Percentiles rank a stretch among this genome's conserved stretches.
These are phyloP conservation scores for Drosophila willistoni DNA, from an alignment of 1,140 invertebrate species.

Conservation along the genomic window DNA sequence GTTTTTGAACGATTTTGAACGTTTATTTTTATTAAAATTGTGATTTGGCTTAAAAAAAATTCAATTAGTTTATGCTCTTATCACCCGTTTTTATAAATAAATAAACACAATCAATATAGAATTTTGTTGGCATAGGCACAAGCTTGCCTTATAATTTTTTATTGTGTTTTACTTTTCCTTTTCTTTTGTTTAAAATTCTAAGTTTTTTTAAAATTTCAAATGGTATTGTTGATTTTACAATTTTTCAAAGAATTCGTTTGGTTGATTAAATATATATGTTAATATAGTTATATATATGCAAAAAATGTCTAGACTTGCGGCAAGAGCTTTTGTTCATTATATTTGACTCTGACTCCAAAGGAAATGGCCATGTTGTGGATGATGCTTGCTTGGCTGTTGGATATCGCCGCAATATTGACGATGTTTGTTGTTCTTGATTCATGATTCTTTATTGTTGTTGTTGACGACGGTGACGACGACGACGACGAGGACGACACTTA, in stretches of 20 bases:
- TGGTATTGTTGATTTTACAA: constrained; percentile 62
- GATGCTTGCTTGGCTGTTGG: constrained; percentile 27
- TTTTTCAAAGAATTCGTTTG: constrained; percentile 65
- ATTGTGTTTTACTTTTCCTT: constrained; percentile 4
- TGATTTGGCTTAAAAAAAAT: too few relatives aligned
- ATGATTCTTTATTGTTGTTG: constrained; percentile 2
- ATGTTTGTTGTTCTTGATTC: constrained; percentile 36
- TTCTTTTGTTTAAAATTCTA: constrained; percentile 63
- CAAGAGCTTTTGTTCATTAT: constrained; percentile 40
- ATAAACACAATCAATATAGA: too few relatives aligned
- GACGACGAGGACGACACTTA: neutral
- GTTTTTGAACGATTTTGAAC: too few relatives aligned
- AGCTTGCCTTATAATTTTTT: constrained; percentile 65
- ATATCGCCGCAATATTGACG: constrained; percentile 38
- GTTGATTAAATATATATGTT: constrained; percentile 49
- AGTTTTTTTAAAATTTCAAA: constrained; percentile 68
- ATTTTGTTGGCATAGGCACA: constrained; percentile 69
- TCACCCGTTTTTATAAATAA: too few relatives aligned
- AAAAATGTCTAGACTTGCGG: constrained; percentile 55
- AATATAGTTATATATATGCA: constrained; percentile 35
- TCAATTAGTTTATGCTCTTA: too few relatives aligned
- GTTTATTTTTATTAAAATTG: too few relatives aligned
- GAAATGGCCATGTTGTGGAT: constrained; percentile 32
- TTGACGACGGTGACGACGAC: constrained; percentile 32
- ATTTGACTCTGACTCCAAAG: constrained; percentile 44